Conservation (phyloP, 2,113 vertebrate genomes). For the Terrapene triunguis region DNA sequence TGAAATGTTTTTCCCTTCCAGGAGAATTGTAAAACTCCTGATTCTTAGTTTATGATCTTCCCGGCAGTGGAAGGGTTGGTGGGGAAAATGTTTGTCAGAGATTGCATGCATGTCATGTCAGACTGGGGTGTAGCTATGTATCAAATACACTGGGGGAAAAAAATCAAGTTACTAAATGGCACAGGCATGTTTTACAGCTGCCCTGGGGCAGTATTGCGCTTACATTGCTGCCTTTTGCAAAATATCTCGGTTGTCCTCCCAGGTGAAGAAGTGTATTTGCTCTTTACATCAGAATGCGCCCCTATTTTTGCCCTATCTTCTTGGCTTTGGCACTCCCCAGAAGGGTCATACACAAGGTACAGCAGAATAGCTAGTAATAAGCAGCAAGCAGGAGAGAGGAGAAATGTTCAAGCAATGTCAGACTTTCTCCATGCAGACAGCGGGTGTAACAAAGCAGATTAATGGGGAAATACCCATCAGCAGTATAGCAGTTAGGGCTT, state of each 20-base stretch:
- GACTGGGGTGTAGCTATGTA: rapidly evolving
- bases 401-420: not conserved
- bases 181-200: not conserved
- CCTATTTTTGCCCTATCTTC: not conserved
- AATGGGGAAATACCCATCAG: not conserved
- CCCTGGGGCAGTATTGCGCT: not conserved
- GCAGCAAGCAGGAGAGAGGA: not conserved
- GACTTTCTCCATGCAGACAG: rapidly evolving
- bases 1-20: not conserved
- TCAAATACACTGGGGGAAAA: not conserved
- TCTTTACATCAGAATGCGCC: not conserved
- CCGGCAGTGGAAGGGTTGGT: not conserved
- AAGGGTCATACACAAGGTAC: rapidly evolving
- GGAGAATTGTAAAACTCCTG: not conserved
- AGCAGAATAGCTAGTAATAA: not conserved
- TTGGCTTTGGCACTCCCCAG: not conserved
- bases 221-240: not conserved
- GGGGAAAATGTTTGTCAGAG: not conserved
- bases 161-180: not conserved
- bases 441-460: rapidly evolving
- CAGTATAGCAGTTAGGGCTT: not conserved
- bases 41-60: not conserved
- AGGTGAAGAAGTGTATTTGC: not conserved
- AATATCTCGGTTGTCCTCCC: not conserved
- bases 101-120: not conserved